Base-by-base conservation (phyloP, 2,113 vertebrate species). In the Brachyhypopomus gauderio region DNA sequence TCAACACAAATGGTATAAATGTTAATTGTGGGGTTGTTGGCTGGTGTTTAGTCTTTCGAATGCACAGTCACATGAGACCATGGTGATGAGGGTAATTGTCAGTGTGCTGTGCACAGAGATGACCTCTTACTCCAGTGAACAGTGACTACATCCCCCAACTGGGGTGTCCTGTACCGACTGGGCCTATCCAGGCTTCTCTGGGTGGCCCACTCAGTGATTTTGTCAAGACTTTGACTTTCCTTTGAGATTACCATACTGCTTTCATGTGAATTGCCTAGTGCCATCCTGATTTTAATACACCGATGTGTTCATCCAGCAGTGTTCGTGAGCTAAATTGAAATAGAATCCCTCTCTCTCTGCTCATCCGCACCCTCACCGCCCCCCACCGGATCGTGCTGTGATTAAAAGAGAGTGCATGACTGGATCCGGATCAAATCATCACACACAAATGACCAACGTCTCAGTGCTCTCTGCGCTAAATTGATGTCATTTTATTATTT, bases 261-360 rank as follows among this genome's bases (percentile, higher is more conserved):
- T 81, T 63, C 64, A 23, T 66, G 12, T 45, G 36, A 60, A 73
- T 72, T 78, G 48, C 67, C 75, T 59, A 52, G 56, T 56, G 36
- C 63, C n/a, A 36, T 75, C 73, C 67, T 20, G 78, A 81, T 69
- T 78, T 83, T 75, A 84, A 84, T 72, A 69, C 80, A 66, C 45
- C 77, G 64, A 80, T 79, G 36, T 77, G 69, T 80, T 85, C 83
- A 69, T 75, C 75, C 77, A 80, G 80, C 62, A 45, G 48, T 64
- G 56, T 64, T 74, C 56, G 34, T 69, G 84, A 71, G 67, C 81
- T 75, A 75, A 87, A 85, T 78, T 77, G 74, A 75, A 87, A 85
- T 78, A 69, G 73, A 86, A 78, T 78, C 80, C 73, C 59, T 83
- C 71, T 87, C 80, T 83, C 64, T 58, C 63, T 78, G 77, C 78